These are phyloP conservation scores for Cheilosia variabilis DNA, from an alignment of 2,888 invertebrate genomes.

Conservation along the genomic window DNA sequence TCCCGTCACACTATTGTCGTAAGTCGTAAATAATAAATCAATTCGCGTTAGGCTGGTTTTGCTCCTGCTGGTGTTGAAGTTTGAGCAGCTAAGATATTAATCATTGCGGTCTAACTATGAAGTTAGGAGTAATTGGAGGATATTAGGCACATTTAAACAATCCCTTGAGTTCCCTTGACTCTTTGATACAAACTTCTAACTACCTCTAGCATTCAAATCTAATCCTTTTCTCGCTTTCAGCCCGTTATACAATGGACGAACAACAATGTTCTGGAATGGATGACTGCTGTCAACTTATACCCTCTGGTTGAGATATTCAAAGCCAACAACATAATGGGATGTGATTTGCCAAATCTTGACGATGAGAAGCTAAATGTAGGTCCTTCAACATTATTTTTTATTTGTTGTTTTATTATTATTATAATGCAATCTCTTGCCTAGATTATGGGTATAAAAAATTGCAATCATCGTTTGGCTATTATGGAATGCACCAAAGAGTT, in stretches of 20 bases:
- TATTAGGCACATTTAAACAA: too few species aligned
- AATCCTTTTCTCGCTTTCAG: constrained; percentile 81
- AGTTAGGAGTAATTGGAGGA: too few species aligned
- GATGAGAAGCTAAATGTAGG: constrained; percentile 88
- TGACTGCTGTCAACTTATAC: constrained; percentile 89
- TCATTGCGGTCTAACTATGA: too few species aligned
- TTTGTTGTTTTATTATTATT: not conserved
- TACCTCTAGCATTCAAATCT: not conserved
- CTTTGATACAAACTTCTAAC: too few species aligned
- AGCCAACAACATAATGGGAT: constrained; percentile 88
- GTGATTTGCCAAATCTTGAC: constrained; percentile 87
- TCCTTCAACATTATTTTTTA: constrained; percentile 34
- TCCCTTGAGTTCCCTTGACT: too few species aligned
- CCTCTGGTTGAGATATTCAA: constrained; percentile 89
- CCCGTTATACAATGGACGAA: constrained; percentile 89
- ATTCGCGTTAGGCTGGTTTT: too few species aligned
- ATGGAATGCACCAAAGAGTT: constrained; percentile 88
- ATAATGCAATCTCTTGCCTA: constrained; percentile 78
- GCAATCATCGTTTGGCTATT: constrained; percentile 89
- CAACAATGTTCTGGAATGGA: constrained; percentile 89
- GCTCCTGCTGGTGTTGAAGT: too few species aligned
- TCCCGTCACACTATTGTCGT: too few species aligned
- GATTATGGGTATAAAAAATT: constrained; percentile 90
- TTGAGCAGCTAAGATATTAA: too few species aligned
- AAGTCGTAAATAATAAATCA: too few species aligned